These are phyloP conservation scores for Gopherus evgoodei DNA, from an alignment of 2,113 vertebrate genomes.

Conservation along the genomic window DNA sequence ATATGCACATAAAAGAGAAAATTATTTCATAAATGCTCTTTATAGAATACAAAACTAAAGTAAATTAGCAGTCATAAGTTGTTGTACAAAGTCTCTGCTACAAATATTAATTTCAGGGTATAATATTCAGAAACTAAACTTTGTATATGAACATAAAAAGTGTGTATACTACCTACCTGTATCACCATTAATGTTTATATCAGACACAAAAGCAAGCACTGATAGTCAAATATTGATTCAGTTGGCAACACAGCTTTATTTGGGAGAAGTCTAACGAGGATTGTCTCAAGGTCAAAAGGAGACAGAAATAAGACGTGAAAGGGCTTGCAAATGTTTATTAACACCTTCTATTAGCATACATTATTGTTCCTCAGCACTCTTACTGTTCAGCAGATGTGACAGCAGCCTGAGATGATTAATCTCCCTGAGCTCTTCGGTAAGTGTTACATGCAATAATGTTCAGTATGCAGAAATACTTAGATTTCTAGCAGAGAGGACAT, in stretches of 20 bases:
- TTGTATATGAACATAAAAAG: background rate
- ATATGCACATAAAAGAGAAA: slow-evolving; percentile 1
- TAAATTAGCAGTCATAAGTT: slow-evolving; percentile 17
- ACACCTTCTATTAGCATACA: background rate
- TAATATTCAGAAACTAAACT: background rate
- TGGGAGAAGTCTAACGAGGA: background rate
- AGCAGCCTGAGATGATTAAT: background rate
- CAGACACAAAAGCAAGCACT: background rate
- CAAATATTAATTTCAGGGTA: background rate
- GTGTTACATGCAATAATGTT: background rate
- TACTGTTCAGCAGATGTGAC: background rate
- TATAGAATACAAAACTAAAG: slow-evolving; percentile 42
- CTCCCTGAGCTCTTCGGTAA: background rate
- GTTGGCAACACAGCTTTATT: background rate
- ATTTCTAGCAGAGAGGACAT: background rate
- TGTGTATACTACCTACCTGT: background rate
- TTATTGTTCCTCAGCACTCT: background rate
- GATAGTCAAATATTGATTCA: background rate
- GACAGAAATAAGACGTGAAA: background rate
- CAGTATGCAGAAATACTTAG: background rate
- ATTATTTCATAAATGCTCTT: slow-evolving; percentile 44
- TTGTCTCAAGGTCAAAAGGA: background rate
- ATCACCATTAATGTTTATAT: background rate
- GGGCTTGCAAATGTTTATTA: background rate
- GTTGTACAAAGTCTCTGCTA: background rate